Evolutionary conservation across 2,797 vertebrate genomes (phyloP).

Genomic region (Silurus aristotelis): DNA sequence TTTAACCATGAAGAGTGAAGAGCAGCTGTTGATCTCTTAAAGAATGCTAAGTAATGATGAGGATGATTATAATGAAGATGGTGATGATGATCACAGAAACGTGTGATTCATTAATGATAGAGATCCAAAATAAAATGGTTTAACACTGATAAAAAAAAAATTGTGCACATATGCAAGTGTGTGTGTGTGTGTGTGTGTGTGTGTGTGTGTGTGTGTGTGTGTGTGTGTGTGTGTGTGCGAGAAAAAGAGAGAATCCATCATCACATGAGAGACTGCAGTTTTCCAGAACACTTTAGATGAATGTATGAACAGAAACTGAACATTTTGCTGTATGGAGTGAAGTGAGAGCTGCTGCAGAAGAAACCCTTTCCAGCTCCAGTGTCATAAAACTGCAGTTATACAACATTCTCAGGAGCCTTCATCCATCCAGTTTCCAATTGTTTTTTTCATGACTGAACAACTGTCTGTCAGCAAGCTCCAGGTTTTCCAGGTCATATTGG

Average conservation of each 20-base stretch:
- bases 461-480: not conserved
- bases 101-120: too few species aligned
- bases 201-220: too few species aligned
- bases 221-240: too few species aligned
- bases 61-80: not conserved
- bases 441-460: conserved; percentile 16
- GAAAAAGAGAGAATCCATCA: not conserved
- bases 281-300: not conserved
- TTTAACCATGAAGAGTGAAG: not conserved
- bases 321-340: too few species aligned
- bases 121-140: too few species aligned
- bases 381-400: not conserved
- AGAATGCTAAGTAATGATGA: not conserved
- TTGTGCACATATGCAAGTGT: too few species aligned
- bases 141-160: too few species aligned
- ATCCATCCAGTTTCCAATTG: conserved; percentile 15
- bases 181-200: too few species aligned
- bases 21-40: not conserved
- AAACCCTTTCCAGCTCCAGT: not conserved
- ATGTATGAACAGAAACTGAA: not conserved
- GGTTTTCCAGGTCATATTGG: conserved; percentile 15
- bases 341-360: not conserved
- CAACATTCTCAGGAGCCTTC: not conserved
- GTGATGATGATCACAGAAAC: not conserved
- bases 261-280: not conserved